Percentiles rank a stretch among this genome's conserved stretches.
Conservation (phyloP, 1,140 invertebrate genomes). For the Drosophila athabasca region DNA sequence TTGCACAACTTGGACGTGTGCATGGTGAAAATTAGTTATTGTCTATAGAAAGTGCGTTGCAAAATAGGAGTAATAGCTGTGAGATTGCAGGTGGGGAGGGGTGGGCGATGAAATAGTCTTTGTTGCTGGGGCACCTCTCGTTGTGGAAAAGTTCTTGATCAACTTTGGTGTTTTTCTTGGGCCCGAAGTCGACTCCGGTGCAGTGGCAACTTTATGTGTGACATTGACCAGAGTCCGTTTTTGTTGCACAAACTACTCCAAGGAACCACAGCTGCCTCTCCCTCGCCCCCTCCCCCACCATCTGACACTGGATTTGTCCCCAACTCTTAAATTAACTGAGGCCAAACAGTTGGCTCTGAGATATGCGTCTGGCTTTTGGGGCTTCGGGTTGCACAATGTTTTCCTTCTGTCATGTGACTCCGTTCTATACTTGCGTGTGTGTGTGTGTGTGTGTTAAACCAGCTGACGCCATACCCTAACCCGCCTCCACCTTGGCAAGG, state of each 20-base stretch:
- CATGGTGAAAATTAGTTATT: constrained; percentile 56
- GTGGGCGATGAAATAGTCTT: constrained; percentile 2
- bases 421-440: constrained; percentile 48
- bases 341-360: constrained; percentile 22
- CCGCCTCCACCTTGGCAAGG: constrained; percentile 22
- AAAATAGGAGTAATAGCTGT: constrained; percentile 6
- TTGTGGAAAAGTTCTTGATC: constrained; percentile 45
- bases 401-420: constrained; percentile 48
- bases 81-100: neutral
- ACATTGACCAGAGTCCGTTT: constrained; percentile 47
- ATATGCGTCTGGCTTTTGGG: constrained; percentile 46
- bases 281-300: neutral
- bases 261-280: neutral
- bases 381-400: constrained; percentile 46
- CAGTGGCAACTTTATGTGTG: constrained; percentile 35
- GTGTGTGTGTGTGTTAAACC: constrained; percentile 48
- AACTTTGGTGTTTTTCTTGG: constrained; percentile 47
- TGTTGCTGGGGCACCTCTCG: constrained; percentile 11
- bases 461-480: constrained; percentile 28
- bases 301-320: neutral
- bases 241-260: neutral
- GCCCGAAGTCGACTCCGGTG: constrained; percentile 8
- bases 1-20: constrained; percentile 41
- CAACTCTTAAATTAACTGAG: constrained; percentile 37
- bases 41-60: constrained; percentile 17